A percentile compares a stretch with the other conserved stretches of the same genome.
These are phyloP conservation scores for Phaethon lepturus DNA, from an alignment of 2,113 vertebrate species.

Conservation along the genomic window DNA sequence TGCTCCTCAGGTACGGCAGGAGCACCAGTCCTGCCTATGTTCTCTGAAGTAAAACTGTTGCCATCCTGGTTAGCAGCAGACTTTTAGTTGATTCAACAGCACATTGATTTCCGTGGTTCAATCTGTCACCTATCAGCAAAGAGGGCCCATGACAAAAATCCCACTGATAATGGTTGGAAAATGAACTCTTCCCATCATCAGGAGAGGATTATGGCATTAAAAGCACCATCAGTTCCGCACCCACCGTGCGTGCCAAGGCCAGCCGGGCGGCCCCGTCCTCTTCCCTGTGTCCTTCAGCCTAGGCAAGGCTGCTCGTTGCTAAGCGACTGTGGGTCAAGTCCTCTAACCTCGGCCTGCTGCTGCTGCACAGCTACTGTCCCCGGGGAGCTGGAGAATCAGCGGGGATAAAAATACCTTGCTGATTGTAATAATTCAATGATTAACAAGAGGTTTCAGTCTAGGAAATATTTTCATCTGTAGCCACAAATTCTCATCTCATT, in stretches of 20 bases:
- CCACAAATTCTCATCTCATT: not conserved
- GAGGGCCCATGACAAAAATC: not conserved
- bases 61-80: not conserved
- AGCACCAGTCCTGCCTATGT: not conserved
- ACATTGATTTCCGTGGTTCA: not conserved
- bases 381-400: not conserved
- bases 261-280: not conserved
- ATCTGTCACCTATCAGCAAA: not conserved
- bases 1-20: not conserved
- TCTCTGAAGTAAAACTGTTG: not conserved
- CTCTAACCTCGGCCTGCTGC: constrained; percentile 9
- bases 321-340: constrained; percentile 30
- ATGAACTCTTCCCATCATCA: not conserved
- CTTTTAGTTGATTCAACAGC: not conserved
- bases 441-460: not conserved
- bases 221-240: not conserved
- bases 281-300: constrained; percentile 2
- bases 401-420: not conserved
- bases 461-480: not conserved
- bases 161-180: not conserved
- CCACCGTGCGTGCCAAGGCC: not conserved
- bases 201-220: not conserved
- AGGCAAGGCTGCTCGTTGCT: constrained; percentile 49
- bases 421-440: not conserved
- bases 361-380: not conserved